These are phyloP conservation scores for Fulica atra DNA, from an alignment of 2,113 vertebrate species.

Conservation along the genomic window DNA sequence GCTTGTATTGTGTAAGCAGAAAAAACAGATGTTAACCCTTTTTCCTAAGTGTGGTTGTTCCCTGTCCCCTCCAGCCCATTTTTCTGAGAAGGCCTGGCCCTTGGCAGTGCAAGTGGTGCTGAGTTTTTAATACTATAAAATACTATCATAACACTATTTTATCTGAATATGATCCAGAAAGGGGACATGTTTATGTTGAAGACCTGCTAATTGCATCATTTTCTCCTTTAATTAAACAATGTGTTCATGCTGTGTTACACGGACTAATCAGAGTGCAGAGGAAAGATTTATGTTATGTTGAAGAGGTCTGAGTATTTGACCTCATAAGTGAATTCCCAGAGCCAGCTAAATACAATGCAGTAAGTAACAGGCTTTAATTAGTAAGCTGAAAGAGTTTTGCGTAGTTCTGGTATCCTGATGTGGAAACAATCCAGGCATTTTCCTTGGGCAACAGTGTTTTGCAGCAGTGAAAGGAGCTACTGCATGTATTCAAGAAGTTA, in stretches of 20 bases:
- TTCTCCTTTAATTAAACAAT: neutral
- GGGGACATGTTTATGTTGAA: neutral
- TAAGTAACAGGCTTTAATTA: slow-evolving; percentile 6
- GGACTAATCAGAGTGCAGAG: neutral
- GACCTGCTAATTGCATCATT: slow-evolving; percentile 7
- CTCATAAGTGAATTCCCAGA: slow-evolving; percentile 13
- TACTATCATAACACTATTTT: neutral
- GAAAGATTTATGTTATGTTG: slow-evolving; percentile 2
- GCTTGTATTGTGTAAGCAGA: neutral
- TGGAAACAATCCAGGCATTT: neutral
- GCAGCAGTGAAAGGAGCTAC: neutral
- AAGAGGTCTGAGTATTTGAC: slow-evolving; percentile 1
- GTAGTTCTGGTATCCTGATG: neutral
- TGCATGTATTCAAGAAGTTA: neutral
- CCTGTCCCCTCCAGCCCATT: neutral
- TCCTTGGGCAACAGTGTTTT: neutral
- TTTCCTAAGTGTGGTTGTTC: neutral
- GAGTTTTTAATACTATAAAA: neutral
- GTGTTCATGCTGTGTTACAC: neutral
- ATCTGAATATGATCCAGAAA: neutral
- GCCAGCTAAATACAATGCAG: neutral
- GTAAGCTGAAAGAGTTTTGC: neutral
- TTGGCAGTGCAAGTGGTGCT: neutral
- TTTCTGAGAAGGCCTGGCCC: neutral
- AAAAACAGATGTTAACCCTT: neutral